Percentiles rank a stretch among this genome's conserved stretches.
Conservation (phyloP, 2,888 invertebrate species). For the Lypha dubia region DNA sequence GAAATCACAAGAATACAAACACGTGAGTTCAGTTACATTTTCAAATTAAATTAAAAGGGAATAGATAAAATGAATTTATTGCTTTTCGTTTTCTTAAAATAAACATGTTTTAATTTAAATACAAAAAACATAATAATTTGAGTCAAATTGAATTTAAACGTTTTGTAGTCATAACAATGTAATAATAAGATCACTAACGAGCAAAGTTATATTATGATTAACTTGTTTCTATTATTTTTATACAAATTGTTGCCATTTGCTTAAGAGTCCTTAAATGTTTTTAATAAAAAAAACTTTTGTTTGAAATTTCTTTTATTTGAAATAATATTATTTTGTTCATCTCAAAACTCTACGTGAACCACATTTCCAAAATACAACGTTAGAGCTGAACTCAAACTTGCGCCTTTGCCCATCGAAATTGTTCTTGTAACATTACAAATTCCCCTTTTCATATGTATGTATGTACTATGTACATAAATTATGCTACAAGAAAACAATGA, state of each 20-base stretch:
- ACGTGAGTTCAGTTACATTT: constrained; percentile 1
- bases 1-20: constrained; percentile 4
- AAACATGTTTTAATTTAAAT: no score
- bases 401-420: background rate
- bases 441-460: background rate
- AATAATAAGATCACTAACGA: no score
- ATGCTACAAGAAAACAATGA: background rate
- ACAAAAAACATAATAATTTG: no score
- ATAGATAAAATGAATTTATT: constrained; percentile 1
- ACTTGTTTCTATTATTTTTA: no score
- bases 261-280: background rate
- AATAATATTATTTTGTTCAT: background rate
- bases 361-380: background rate
- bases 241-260: background rate
- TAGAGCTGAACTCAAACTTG: background rate
- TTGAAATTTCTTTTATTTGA: background rate
- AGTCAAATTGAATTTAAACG: background rate
- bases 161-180: no score
- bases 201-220: no score
- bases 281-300: background rate
- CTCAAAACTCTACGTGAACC: background rate
- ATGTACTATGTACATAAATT: background rate
- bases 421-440: background rate
- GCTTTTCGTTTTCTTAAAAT: no score
- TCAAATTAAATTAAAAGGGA: background rate